Conservation (phyloP, 2,113 vertebrate species). For the Nyctereutes procyonoides region DNA sequence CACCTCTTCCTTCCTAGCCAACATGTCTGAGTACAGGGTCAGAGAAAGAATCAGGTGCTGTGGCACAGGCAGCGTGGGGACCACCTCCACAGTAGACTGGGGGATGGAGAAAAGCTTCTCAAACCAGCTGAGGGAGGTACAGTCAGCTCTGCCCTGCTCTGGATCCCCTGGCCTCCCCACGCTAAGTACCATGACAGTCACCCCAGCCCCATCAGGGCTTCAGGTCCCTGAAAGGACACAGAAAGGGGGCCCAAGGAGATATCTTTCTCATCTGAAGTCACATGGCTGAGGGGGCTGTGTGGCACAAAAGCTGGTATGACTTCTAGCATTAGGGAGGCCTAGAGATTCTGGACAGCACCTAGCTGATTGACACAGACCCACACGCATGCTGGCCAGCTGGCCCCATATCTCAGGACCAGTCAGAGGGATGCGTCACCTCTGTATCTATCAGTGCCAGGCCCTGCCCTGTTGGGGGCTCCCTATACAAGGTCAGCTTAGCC, state of each 20-base stretch:
- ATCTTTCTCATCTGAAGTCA: not conserved
- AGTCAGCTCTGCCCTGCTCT: not conserved
- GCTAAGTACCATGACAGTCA: not conserved
- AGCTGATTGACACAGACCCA: too few species aligned
- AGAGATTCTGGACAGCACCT: too few species aligned
- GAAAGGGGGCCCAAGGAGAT: not conserved
- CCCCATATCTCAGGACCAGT: not conserved
- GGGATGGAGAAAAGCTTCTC: not conserved
- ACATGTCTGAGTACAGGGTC: not conserved
- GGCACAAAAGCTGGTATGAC: not conserved
- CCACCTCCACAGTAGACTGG: not conserved
- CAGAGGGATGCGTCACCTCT: fast-evolving
- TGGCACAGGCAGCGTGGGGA: not conserved
- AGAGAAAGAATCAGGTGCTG: not conserved
- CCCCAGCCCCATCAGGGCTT: not conserved
- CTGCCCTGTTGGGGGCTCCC: not conserved
- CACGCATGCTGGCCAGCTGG: not conserved
- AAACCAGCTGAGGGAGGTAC: not conserved
- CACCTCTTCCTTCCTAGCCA: not conserved
- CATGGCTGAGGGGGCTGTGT: not conserved
- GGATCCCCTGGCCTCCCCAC: fast-evolving
- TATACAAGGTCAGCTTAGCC: not conserved
- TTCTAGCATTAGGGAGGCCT: not conserved
- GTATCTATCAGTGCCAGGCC: not conserved
- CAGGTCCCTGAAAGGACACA: not conserved